These are phyloP conservation scores for Adelognathus sp. DNA, from an alignment of 2,888 invertebrate genomes.

Conservation along the genomic window DNA sequence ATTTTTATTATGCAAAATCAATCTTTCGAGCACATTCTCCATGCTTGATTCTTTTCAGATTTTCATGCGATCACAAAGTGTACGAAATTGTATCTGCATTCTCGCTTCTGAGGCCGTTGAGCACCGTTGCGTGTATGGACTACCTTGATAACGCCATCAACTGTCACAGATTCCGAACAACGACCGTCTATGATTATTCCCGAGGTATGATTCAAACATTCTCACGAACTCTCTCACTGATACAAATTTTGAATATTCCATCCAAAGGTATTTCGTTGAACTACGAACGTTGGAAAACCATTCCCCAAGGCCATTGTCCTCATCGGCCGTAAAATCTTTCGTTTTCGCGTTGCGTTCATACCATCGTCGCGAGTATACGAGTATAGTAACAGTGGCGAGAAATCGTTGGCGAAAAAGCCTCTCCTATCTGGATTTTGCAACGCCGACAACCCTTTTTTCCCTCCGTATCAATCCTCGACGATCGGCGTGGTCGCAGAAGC, in stretches of 20 bases:
- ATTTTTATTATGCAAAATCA: too few relatives aligned
- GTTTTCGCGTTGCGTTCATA: not conserved
- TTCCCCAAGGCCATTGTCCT: not conserved
- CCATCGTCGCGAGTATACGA: not conserved
- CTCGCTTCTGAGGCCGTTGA: too few relatives aligned
- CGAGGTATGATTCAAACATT: too few relatives aligned
- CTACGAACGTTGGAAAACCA: not conserved
- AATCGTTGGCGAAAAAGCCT: conserved; percentile 30
- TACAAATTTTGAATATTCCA: not conserved
- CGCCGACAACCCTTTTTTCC: conserved; percentile 32
- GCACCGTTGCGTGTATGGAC: too few relatives aligned
- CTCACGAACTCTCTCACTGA: not conserved
- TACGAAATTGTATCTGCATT: too few relatives aligned
- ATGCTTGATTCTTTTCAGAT: too few relatives aligned
- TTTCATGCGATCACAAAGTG: too few relatives aligned
- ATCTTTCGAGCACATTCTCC: too few relatives aligned
- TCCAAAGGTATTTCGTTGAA: not conserved
- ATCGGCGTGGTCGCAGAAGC: conserved; percentile 46
- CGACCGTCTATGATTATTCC: too few relatives aligned
- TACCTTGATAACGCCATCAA: too few relatives aligned
- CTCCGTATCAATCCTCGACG: conserved; percentile 42
- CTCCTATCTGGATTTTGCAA: conserved; percentile 5
- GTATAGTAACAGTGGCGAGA: not conserved
- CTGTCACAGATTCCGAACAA: too few relatives aligned
- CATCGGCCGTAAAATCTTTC: not conserved